Conservation (phyloP, 2,888 invertebrate species). For the Formica aserva region DNA sequence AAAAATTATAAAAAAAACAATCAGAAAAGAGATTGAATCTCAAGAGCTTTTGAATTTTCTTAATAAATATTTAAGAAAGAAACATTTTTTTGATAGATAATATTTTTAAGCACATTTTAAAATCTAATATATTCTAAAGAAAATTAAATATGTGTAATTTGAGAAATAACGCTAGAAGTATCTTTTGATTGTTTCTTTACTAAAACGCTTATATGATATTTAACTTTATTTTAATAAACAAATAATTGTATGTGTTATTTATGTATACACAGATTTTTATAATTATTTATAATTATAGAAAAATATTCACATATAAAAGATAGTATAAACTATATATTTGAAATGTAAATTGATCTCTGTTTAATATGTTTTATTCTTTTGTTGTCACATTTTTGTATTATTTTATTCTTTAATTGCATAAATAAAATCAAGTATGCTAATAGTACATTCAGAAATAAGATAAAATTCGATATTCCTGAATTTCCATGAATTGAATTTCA, state of each 20-base stretch:
- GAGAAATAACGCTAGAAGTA: slow-evolving; percentile 16
- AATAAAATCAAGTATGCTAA: not conserved
- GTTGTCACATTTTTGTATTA: not conserved
- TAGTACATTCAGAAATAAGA: not conserved
- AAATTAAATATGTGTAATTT: slow-evolving; percentile 5
- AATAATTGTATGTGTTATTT: not conserved
- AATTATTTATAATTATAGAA: too few relatives aligned
- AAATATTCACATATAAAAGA: too few relatives aligned
- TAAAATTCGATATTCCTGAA: not conserved
- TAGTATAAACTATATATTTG: not conserved
- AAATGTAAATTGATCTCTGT: not conserved
- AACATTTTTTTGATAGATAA: not conserved
- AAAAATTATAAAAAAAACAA: not conserved
- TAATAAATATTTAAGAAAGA: slow-evolving; percentile 15
- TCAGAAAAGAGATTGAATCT: not conserved
- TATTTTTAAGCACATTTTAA: too few relatives aligned
- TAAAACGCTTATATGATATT: not conserved
- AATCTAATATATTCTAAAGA: not conserved
- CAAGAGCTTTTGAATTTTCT: not conserved
- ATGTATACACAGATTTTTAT: too few relatives aligned
- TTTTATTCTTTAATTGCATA: not conserved
- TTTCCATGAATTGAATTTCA: not conserved
- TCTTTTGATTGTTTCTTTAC: not conserved
- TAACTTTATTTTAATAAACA: not conserved
- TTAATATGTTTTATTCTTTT: not conserved